phyloP scores from a whole-genome alignment of 2,113 vertebrate genomes.

The Tachycineta bicolor region DNA sequence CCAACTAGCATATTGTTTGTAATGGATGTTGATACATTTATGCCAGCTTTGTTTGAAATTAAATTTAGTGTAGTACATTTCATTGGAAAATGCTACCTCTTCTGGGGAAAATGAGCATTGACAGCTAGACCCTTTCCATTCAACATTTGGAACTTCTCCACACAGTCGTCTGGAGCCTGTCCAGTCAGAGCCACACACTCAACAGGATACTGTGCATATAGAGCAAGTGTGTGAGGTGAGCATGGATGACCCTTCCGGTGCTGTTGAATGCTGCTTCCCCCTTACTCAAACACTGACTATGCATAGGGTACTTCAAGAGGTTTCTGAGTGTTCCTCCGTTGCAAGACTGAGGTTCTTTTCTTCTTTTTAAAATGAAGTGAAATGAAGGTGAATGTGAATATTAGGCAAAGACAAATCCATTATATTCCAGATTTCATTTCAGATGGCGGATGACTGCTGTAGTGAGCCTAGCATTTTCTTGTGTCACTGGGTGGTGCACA shows the following conservation, averaged over 20 bases:
- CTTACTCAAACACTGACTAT: neutral
- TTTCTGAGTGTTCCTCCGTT: neutral
- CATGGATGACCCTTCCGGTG: neutral
- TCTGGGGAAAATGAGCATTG: neutral
- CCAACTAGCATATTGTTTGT: rapidly evolving
- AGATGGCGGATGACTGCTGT: neutral
- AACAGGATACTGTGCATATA: neutral
- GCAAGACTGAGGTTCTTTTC: neutral
- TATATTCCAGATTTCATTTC: neutral
- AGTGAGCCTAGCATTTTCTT: neutral
- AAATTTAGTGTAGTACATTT: neutral
- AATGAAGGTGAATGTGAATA: neutral
- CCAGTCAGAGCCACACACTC: rapidly evolving
- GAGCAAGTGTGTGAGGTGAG: neutral
- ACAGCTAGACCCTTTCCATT: neutral
- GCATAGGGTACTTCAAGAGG: rapidly evolving
- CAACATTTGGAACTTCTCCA: neutral
- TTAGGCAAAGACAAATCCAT: neutral
- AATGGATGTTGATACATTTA: neutral
- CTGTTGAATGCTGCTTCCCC: neutral
- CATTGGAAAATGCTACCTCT: neutral
- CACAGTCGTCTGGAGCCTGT: rapidly evolving
- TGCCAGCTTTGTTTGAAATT: neutral
- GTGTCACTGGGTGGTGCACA: neutral
- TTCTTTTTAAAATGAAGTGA: neutral